Evolutionary conservation across 1,140 invertebrate genomes (phyloP).

Genomic region (Littorina saxatilis): DNA sequence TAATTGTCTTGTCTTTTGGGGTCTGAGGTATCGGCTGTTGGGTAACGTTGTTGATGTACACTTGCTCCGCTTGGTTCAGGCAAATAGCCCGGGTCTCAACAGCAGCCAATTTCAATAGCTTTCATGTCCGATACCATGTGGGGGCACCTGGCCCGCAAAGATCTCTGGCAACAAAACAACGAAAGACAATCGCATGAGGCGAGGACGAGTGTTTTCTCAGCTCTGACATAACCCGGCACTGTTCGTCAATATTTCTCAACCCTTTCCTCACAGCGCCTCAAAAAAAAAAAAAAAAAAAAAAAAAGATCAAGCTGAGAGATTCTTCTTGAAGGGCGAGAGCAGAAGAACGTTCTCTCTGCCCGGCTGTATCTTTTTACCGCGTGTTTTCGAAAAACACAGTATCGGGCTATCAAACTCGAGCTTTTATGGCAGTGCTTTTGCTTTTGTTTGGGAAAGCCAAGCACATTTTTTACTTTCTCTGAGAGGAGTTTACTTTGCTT

Average conservation of each 20-base stretch:
- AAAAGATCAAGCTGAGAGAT: too few species aligned
- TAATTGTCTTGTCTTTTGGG: too few species aligned
- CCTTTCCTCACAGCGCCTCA: not conserved
- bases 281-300: not conserved
- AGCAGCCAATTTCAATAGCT: too few species aligned
- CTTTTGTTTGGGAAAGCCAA: not conserved
- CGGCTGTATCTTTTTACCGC: slow-evolving; percentile 1
- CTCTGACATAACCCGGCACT: slow-evolving; percentile 6
- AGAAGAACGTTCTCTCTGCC: not conserved
- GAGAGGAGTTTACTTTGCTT: too few species aligned
- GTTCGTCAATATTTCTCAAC: not conserved
- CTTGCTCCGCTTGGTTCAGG: too few species aligned
- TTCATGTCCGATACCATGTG: not conserved
- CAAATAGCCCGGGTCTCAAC: too few species aligned
- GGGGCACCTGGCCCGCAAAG: not conserved
- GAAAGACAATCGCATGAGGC: slow-evolving; percentile 4
- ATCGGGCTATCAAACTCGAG: not conserved
- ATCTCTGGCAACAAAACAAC: not conserved
- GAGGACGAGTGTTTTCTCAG: not conserved
- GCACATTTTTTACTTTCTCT: too few species aligned
- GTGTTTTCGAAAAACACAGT: slow-evolving; percentile 1
- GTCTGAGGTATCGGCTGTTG: too few species aligned
- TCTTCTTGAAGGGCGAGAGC: too few species aligned
- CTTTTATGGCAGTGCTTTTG: not conserved
- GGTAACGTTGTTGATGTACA: too few species aligned